Percentiles rank a stretch among this genome's conserved stretches.
phyloP scores from a whole-genome alignment of 2,888 invertebrate genomes.

The Ophion obscuratus region DNA sequence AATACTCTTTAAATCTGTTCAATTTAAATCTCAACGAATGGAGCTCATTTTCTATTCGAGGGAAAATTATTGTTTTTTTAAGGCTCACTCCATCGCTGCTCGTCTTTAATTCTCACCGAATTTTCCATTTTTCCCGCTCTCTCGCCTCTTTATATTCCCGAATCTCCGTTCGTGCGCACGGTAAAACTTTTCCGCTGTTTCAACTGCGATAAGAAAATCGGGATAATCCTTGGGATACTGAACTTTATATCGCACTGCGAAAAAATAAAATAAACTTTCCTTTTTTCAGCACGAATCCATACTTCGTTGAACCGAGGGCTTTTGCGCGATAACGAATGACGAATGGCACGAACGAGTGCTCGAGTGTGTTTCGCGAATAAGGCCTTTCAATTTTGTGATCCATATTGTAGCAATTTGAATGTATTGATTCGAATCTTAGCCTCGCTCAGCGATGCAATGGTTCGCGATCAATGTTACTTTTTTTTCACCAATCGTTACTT shows the following conservation, averaged over 20 bases:
- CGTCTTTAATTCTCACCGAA: not conserved
- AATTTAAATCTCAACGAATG: no score
- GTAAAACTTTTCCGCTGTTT: slow-evolving; percentile 45
- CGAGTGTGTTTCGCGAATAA: not conserved
- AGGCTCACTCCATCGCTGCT: no score
- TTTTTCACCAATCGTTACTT: no score
- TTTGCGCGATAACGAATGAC: slow-evolving; percentile 6
- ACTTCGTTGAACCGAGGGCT: not conserved
- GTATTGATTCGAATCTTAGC: not conserved
- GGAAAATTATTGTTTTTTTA: no score
- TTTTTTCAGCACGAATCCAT: not conserved
- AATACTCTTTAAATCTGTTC: no score
- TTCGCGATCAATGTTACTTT: no score
- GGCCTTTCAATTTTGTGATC: no score
- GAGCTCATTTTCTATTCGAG: no score
- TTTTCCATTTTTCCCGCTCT: slow-evolving; percentile 10
- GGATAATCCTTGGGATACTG: slow-evolving; percentile 52
- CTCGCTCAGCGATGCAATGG: no score
- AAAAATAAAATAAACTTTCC: slow-evolving; percentile 17
- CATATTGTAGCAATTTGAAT: no score
- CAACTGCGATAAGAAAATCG: slow-evolving; percentile 58
- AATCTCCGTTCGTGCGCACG: slow-evolving; percentile 8
- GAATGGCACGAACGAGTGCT: not conserved
- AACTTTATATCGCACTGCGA: slow-evolving; percentile 20
- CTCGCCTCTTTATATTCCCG: slow-evolving; percentile 13